A percentile compares a stretch with the other conserved stretches of the same genome.
phyloP scores from a whole-genome alignment of 2,888 invertebrate species.

The Scelioninae gen. 1 region DNA sequence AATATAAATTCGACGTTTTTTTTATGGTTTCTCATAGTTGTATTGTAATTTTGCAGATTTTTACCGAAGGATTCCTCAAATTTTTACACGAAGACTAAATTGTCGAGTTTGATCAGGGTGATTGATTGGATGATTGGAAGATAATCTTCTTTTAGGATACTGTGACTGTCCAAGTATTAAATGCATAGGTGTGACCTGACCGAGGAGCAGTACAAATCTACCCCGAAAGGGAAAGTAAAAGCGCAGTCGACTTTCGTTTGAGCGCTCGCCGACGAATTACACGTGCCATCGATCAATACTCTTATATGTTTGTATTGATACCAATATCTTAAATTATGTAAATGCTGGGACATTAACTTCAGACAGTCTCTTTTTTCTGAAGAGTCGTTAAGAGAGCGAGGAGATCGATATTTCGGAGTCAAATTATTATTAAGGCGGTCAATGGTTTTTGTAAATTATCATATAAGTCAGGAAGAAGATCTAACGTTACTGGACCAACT shows the following conservation, averaged over 20 bases:
- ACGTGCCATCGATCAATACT: slow-evolving; percentile 63
- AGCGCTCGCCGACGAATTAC: slow-evolving; percentile 59
- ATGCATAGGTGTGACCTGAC: slow-evolving; percentile 40
- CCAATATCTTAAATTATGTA: slow-evolving; percentile 54
- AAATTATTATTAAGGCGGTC: neutral
- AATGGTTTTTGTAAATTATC: slow-evolving; percentile 22
- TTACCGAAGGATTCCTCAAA: neutral
- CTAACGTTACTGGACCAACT: neutral
- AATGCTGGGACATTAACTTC: slow-evolving; percentile 29
- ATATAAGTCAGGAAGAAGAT: too few relatives aligned
- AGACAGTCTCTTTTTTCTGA: slow-evolving; percentile 21
- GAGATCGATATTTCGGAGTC: slow-evolving; percentile 12
- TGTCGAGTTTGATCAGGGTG: slow-evolving; percentile 3
- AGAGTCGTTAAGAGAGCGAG: slow-evolving; percentile 19
- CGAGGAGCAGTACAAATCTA: slow-evolving; percentile 38
- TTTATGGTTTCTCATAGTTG: too few relatives aligned
- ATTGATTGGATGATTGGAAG: slow-evolving; percentile 40
- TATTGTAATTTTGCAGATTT: too few relatives aligned
- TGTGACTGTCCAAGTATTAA: slow-evolving; percentile 13
- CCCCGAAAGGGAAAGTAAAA: slow-evolving; percentile 65
- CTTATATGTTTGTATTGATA: slow-evolving; percentile 46
- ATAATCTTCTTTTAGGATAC: slow-evolving; percentile 42
- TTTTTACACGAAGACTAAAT: neutral
- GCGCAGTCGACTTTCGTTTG: slow-evolving; percentile 60
- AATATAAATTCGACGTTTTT: too few relatives aligned